Conservation (phyloP, 2,113 vertebrate genomes). For the Montifringilla adamsi region DNA sequence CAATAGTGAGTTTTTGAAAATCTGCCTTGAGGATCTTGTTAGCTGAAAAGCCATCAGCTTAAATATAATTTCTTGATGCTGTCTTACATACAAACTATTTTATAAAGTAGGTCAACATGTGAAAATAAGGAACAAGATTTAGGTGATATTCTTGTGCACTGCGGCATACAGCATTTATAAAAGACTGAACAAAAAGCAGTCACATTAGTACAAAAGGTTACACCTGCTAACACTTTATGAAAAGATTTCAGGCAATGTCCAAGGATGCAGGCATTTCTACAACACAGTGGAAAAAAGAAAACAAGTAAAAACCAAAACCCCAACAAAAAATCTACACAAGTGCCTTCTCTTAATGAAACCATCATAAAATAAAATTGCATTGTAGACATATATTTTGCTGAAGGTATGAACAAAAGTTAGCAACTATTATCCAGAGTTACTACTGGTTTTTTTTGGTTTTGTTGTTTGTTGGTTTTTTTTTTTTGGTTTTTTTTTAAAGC, state of each 20-base stretch:
- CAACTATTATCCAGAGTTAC: background rate
- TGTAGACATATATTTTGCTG: background rate
- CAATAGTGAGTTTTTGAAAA: background rate
- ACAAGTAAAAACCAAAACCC: background rate
- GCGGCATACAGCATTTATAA: background rate
- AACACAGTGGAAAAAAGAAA: background rate
- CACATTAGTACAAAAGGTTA: background rate
- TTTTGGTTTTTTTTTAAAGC: background rate
- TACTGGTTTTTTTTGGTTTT: background rate
- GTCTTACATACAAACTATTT: background rate
- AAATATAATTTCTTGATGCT: background rate
- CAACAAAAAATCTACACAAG: background rate
- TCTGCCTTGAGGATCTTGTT: background rate
- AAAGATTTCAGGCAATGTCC: background rate
- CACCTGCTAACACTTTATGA: background rate
- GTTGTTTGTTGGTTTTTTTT: no score
- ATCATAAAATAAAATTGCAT: background rate
- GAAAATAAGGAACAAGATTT: background rate
- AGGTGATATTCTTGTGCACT: background rate
- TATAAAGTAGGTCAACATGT: background rate
- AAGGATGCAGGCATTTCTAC: background rate
- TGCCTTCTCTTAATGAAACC: background rate
- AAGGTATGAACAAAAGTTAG: background rate
- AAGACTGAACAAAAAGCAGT: background rate
- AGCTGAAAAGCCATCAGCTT: background rate